Evolutionary conservation across 2,113 vertebrate species (phyloP), one percentile per base, ranked within the genome.

Genomic region (Oncorhynchus masou): DNA sequence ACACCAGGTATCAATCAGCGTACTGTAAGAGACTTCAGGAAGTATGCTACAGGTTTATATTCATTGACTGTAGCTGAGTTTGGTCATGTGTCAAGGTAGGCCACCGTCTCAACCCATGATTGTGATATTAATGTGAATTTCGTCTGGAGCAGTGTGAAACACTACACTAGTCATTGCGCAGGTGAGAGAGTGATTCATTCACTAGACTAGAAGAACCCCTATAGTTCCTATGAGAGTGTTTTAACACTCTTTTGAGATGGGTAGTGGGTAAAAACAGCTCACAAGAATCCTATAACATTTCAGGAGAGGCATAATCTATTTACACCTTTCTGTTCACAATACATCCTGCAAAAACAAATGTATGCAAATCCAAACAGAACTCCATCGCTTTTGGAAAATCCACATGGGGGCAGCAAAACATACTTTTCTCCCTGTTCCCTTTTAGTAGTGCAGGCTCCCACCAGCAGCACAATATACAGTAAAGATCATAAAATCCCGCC

Each of bases 271-370:
- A 19, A 54, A 54, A 62, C 6, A 62, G n/a, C 77, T 77, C 57
- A 84, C 82, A 83, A 83, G 81, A 88, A 91, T 90, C 85, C 85
- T 81, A 84, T 62, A 79, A 84, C 87, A 87, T 82, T 31, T n/a
- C 75, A 79, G 76, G 74, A 88, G 87, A 88, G 77, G 79, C 73
- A 83, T 90, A 91, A 91, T 92, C 90, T 87, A 76, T 88, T 84
- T 83, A 81, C 82, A 86, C 85, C 90, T 74, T 84, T 84, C 74
- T 31, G 80, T 86, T 85, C 78, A 84, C 85, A 85, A 86, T 85
- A 68, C 73, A 54, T 84, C 76, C 66, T 24, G 76, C 82, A 84
- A 91, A 91, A 24, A 88, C 74, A 88, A 87, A 90, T 90, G 88
- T 88, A 90, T 90, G 90, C 77, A 89, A 91, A 91, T 90, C 87